Conservation (phyloP, 2,797 vertebrate species). For the Poliocrania exsul region DNA sequence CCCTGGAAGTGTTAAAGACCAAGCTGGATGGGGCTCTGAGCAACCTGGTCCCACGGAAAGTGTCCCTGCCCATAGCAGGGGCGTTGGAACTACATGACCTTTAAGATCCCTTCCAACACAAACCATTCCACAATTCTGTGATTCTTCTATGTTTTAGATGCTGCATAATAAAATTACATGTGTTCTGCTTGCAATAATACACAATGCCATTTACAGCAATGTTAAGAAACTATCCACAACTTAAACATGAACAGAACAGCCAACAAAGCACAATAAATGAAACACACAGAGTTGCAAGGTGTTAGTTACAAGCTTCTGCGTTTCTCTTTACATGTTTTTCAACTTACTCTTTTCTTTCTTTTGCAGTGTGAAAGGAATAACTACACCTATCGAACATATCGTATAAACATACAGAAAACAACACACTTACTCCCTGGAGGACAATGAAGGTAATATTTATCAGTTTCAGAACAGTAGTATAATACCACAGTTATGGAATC, state of each 20-base stretch:
- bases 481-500: constrained; percentile 61
- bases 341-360: constrained; percentile 19
- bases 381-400: constrained; percentile 15
- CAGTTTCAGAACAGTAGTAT: constrained; percentile 71
- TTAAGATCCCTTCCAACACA: neutral
- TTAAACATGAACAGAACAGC: constrained; percentile 62
- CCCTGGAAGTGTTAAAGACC: neutral
- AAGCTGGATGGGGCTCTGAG: neutral
- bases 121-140: neutral
- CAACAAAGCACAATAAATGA: constrained; percentile 58
- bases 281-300: constrained; percentile 17
- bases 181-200: constrained; percentile 75
- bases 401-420: constrained; percentile 63
- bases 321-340: constrained; percentile 49
- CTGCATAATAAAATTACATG: constrained; percentile 72
- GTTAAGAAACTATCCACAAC: constrained; percentile 79
- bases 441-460: constrained; percentile 55
- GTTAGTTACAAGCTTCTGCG: constrained; percentile 50
- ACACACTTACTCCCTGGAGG: constrained; percentile 29
- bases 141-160: constrained; percentile 21
- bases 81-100: neutral
- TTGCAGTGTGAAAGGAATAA: constrained; percentile 45
- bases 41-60: neutral
- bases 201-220: constrained; percentile 76
- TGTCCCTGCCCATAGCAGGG: neutral